Base-by-base conservation (phyloP, 2,888 invertebrate genomes). In the Amphiduros pacificus region DNA sequence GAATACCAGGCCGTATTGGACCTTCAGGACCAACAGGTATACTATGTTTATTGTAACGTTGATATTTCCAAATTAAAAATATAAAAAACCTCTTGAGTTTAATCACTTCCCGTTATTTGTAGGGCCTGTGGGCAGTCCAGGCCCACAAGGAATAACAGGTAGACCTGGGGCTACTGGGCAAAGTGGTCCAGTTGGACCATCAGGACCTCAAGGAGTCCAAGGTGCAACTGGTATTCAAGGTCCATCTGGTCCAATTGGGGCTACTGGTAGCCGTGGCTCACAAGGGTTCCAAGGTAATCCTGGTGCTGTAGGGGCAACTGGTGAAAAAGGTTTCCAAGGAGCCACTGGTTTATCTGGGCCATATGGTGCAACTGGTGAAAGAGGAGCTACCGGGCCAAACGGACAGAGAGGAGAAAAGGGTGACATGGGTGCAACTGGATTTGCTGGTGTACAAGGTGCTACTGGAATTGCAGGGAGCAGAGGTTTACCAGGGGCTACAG, bases 321-420 rank as follows among this genome's bases (percentile, higher is more conserved):
- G 67, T 31, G 49, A 55, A 26, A 32, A 41, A 24, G 51, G 68
- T 60, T n/a, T 14, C 20, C 2, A 55, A 28, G 22, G 68, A 28
- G 53, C 28, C 4, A 9, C 32, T 6, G 68, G 68, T 22, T 17
- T 29, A 17, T 17, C 53, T 61, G 76, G 65, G 6, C n/a, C 51
- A 28, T 22, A 17, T 17, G 67, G 67, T 40, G 14, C 40, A 1
- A 11, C 53, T n/a, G 65, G 64, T 44, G n/a, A 44, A 11, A 11
- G 17, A 36, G 51, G 51, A 20, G 2, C 32, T 17, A 26, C 32
- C 9, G 58, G 58, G 22, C 54, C 49, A n/a, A n/a, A 26, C 20
- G 56, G 61, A 40, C 52, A 26, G 2, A 40, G 50, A 55, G 68
- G 68, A 26, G 60, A 61, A n/a, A n/a, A n/a, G n/a, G n/a, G n/a